Evolutionary conservation across 2,888 invertebrate genomes (phyloP).

Genomic region (Limnephilus marmoratus): DNA sequence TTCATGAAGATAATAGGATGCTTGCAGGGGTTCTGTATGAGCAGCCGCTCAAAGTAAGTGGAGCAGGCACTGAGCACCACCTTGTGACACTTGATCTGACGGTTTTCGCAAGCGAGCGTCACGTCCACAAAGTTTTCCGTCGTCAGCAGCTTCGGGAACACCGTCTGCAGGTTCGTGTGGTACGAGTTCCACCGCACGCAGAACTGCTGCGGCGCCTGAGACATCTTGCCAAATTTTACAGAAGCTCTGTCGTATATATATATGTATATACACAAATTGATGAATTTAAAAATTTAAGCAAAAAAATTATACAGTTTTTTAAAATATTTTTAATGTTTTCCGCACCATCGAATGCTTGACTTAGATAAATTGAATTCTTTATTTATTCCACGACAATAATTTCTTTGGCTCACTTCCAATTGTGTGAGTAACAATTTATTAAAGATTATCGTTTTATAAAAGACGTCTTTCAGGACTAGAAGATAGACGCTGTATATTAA

Average conservation of each 20-base stretch:
- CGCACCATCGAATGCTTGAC: neutral
- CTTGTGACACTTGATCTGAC: conserved; percentile 91
- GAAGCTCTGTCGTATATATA: conserved; percentile 54
- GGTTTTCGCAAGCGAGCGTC: conserved; percentile 91
- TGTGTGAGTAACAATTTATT: conserved; percentile 6
- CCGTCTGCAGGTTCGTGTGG: conserved; percentile 87
- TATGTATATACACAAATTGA: conserved; percentile 22
- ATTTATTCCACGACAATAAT: conserved; percentile 29
- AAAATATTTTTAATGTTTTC: neutral
- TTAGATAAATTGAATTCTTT: conserved; percentile 12
- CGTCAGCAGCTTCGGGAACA: conserved; percentile 85
- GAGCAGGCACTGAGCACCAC: conserved; percentile 91
- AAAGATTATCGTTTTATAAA: conserved; percentile 32
- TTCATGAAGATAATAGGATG: conserved; percentile 91
- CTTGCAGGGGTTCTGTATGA: conserved; percentile 90
- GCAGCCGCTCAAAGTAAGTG: conserved; percentile 87
- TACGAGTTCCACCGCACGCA: conserved; percentile 91
- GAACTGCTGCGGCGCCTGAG: conserved; percentile 81
- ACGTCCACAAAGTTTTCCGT: conserved; percentile 93
- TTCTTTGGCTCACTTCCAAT: conserved; percentile 29
- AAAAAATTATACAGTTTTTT: neutral
- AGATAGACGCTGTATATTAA: neutral
- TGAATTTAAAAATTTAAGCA: conserved; percentile 5
- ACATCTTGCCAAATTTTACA: conserved; percentile 70
- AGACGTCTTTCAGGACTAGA: conserved; percentile 11